phyloP scores from a whole-genome alignment of 2,797 vertebrate genomes.

The Galaxias olidus region DNA sequence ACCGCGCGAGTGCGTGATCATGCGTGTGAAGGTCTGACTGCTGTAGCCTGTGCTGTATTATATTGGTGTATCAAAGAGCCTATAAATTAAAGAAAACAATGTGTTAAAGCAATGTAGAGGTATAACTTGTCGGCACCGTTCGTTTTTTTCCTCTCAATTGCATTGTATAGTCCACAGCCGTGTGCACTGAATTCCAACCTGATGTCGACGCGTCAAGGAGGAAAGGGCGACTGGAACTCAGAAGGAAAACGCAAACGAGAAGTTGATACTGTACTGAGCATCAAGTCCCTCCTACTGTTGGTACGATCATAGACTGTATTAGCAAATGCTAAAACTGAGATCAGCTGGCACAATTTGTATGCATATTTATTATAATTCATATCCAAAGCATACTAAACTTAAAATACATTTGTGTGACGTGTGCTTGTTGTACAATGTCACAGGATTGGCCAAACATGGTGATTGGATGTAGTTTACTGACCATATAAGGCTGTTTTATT shows the following conservation, averaged over 20 bases:
- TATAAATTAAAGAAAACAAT: constrained; percentile 59
- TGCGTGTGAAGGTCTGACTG: constrained; percentile 62
- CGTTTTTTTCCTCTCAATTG: constrained; percentile 68
- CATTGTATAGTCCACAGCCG: constrained; percentile 69
- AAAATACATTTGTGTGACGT: no score
- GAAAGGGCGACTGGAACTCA: constrained; percentile 80
- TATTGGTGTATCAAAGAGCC: constrained; percentile 70
- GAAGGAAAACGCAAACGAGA: constrained; percentile 65
- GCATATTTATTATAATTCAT: no score
- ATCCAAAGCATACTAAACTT: no score
- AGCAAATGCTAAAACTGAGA: no score
- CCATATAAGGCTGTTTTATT: no score
- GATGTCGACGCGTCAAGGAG: constrained; percentile 60
- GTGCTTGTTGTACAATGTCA: no score
- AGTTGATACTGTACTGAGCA: constrained; percentile 81
- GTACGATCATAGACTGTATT: constrained; percentile 76
- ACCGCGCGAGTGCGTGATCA: constrained; percentile 31
- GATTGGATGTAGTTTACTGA: no score
- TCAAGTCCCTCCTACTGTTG: constrained; percentile 94
- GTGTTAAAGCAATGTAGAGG: constrained; percentile 47
- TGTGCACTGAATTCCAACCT: constrained; percentile 64
- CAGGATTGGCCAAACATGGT: no score
- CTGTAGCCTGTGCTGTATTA: constrained; percentile 63
- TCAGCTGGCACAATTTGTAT: no score
- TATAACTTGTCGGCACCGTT: constrained; percentile 58